Conservation (phyloP, 1,140 invertebrate species). For the Meteorus sp. region DNA sequence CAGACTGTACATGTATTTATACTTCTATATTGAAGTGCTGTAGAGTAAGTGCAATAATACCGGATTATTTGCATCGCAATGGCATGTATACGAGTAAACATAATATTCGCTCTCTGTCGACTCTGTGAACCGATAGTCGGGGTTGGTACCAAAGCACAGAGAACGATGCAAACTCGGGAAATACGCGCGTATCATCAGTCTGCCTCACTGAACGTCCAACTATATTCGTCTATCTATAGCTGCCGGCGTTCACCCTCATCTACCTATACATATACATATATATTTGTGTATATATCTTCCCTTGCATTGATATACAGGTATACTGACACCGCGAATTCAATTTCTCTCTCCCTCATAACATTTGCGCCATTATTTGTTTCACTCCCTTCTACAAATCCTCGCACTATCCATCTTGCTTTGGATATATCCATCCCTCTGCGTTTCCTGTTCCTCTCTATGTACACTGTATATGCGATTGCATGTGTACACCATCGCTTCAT, state of each 20-base stretch:
- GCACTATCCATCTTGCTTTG: constrained; percentile 30
- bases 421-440: constrained; percentile 7
- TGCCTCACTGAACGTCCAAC: neutral
- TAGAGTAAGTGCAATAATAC: constrained; percentile 59
- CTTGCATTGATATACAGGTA: neutral
- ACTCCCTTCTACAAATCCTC: constrained; percentile 21
- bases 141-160: too few species aligned
- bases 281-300: neutral
- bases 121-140: constrained; percentile 52
- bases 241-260: neutral
- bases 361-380: neutral
- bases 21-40: constrained; percentile 22
- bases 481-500: constrained; percentile 47
- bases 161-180: neutral
- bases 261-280: neutral
- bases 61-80: constrained; percentile 60
- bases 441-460: constrained; percentile 32
- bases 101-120: constrained; percentile 57
- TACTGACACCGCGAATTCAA: too few species aligned
- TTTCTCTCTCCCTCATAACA: constrained; percentile 14
- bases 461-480: too few species aligned
- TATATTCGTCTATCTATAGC: neutral
- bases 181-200: neutral
- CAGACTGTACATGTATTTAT: too few species aligned
- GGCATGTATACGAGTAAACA: constrained; percentile 59